Evolutionary conservation across 1,140 invertebrate genomes (phyloP), one percentile per base, ranked within the genome.

Genomic region (Procambarus virginalis): DNA sequence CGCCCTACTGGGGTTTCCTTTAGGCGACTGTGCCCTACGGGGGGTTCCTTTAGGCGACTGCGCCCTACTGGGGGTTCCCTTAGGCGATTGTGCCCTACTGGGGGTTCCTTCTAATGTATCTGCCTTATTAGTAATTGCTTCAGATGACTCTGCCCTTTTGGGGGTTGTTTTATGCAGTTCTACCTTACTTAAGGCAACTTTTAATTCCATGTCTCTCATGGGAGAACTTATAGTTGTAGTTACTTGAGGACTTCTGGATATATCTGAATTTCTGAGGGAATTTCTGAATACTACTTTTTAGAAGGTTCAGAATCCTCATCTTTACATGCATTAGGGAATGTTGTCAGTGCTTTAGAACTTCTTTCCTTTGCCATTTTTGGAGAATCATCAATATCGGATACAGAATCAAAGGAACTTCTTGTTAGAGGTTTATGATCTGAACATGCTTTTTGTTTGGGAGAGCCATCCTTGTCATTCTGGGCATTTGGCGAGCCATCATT

Each of bases 151-250:
- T 12, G 9, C 20, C 22, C 46, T 48, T 10, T 55, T 58, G 0
- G 46, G 22, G 68, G 82, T 22, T 1, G 46, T 20, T 34, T 84
- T 84, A 3, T 9, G 78, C 48, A 58, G 4, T 77, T n/a, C 9
- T 45, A 77, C 0, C 46, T 58, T 77, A 70, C 46, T 85, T 34
- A 68, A 68, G 14, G 64, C 17, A 49, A 51, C 83, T 45, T 49
- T 49, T 75, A 12, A 14, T 46, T 46, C 17, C 46, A 22, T 34
- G 46, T n/a, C 45, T 34, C 34, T 48, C 48, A 73, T 84, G 10
- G 84, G 84, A 76, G 70, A 34, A 85, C 4, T 45, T 20, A 55
- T 85, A 20, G 70, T 46, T 49, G 46, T 76, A 45, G 12, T 20
- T 3, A 45, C 34, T 6, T 22, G 78, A 4, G 10, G 60, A 64